A percentile compares a stretch with the other conserved stretches of the same genome.
Conservation (phyloP, 2,888 invertebrate species). For the Amiota mariae region DNA sequence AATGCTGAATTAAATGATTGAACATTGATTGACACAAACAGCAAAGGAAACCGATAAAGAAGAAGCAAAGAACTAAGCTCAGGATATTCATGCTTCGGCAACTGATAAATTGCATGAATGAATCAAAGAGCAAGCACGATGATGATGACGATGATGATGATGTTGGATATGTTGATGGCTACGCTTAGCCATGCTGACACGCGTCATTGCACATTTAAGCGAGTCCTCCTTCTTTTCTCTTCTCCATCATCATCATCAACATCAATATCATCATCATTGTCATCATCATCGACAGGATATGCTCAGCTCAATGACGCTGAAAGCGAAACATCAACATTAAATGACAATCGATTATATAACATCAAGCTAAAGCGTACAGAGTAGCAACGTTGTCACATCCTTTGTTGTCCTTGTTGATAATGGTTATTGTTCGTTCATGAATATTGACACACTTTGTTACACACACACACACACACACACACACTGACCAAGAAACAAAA, state of each 20-base stretch:
- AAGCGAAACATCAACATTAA: constrained; percentile 36
- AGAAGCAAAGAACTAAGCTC: not conserved
- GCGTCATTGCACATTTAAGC: too few species aligned
- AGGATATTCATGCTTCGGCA: constrained; percentile 21
- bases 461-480: constrained; percentile 4
- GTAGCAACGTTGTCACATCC: constrained; percentile 42
- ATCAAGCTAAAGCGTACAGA: constrained; percentile 44
- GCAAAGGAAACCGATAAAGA: not conserved
- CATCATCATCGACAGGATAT: constrained; percentile 1
- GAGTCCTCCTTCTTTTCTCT: too few species aligned
- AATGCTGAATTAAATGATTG: constrained; percentile 50
- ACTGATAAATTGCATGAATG: constrained; percentile 27
- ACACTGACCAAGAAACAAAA: not conserved
- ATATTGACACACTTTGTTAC: constrained; percentile 25
- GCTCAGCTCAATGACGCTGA: constrained; percentile 18
- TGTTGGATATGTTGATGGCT: not conserved
- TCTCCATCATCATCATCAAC: too few species aligned
- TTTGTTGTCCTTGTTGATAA: constrained; percentile 56
- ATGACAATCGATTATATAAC: constrained; percentile 57
- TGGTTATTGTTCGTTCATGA: constrained; percentile 54
- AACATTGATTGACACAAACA: constrained; percentile 59
- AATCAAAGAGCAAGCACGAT: not conserved
- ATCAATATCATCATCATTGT: not conserved
- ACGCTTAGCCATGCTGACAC: not conserved
- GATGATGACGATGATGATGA: not conserved